Percentiles rank a stretch among this genome's conserved stretches.
phyloP scores from a whole-genome alignment of 1,140 invertebrate species.

The Neodiprion lecontei region DNA sequence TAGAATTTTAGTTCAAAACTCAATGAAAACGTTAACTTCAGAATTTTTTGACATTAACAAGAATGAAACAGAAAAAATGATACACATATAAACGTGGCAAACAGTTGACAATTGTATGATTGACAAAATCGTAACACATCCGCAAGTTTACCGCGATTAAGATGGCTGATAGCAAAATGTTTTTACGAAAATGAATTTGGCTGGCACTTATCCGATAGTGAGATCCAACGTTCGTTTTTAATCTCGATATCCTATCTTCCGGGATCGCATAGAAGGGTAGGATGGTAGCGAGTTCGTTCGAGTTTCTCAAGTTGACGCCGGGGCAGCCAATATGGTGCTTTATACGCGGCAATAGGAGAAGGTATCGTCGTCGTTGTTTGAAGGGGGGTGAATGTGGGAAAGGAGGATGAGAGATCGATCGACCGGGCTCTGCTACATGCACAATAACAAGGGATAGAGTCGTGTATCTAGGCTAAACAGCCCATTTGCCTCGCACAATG shows the following conservation, averaged over 20 bases:
- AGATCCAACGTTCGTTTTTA: not conserved
- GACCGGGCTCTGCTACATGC: constrained; percentile 40
- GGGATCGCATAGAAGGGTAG: too few species aligned
- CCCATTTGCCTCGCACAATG: constrained; percentile 47
- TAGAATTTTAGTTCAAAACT: too few species aligned
- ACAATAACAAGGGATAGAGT: constrained; percentile 41
- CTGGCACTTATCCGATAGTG: too few species aligned
- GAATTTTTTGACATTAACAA: too few species aligned
- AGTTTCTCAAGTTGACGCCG: not conserved
- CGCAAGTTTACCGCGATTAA: too few species aligned
- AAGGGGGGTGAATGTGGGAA: not conserved
- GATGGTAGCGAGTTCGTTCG: not conserved
- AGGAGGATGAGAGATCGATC: constrained; percentile 28
- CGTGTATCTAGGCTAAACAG: constrained; percentile 46
- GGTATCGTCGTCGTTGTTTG: not conserved
- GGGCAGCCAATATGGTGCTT: not conserved
- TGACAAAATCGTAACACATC: too few species aligned
- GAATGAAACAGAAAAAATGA: too few species aligned
- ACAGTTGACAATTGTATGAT: too few species aligned
- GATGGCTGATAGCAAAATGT: too few species aligned
- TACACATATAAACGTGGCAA: too few species aligned
- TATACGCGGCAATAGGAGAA: constrained; percentile 1
- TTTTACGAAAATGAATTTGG: too few species aligned
- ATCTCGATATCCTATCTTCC: not conserved
- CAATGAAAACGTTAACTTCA: too few species aligned